Evolutionary conservation across 2,888 invertebrate genomes (phyloP).

Genomic region (Dermolepida albohirtum): DNA sequence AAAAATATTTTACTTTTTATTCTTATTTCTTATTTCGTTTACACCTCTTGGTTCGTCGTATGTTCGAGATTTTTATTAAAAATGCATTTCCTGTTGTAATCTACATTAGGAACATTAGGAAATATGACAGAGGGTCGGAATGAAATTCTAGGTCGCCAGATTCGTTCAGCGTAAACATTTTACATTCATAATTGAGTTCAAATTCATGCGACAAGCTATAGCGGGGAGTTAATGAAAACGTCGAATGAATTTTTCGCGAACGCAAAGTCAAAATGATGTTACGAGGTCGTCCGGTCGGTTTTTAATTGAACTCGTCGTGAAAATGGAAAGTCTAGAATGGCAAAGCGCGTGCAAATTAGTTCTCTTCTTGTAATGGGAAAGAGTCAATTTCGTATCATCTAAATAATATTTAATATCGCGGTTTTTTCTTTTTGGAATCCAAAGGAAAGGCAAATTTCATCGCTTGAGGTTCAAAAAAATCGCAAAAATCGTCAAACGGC

Average conservation of each 20-base stretch:
- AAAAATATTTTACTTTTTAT: too few species aligned
- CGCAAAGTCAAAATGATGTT: constrained; percentile 15
- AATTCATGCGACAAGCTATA: background rate
- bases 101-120: background rate
- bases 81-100: too few species aligned
- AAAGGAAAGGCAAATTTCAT: too few species aligned
- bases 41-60: too few species aligned
- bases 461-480: too few species aligned
- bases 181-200: constrained; percentile 19
- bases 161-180: constrained; percentile 14
- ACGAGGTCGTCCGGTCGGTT: constrained; percentile 4
- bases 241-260: constrained; percentile 15
- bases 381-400: background rate
- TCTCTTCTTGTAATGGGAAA: background rate
- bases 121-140: constrained; percentile 5
- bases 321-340: constrained; percentile 9
- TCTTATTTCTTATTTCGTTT: too few species aligned
- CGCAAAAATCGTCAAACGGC: too few species aligned
- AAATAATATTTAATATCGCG: background rate
- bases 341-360: background rate
- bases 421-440: background rate
- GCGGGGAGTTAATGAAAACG: constrained; percentile 23
- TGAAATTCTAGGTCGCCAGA: background rate
- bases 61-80: too few species aligned
- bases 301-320: constrained; percentile 27